Percentiles rank a stretch among this genome's conserved stretches.
phyloP scores from a whole-genome alignment of 37 sponge, comb jelly and placozoan genomes.

The Oscarella lobularis region DNA sequence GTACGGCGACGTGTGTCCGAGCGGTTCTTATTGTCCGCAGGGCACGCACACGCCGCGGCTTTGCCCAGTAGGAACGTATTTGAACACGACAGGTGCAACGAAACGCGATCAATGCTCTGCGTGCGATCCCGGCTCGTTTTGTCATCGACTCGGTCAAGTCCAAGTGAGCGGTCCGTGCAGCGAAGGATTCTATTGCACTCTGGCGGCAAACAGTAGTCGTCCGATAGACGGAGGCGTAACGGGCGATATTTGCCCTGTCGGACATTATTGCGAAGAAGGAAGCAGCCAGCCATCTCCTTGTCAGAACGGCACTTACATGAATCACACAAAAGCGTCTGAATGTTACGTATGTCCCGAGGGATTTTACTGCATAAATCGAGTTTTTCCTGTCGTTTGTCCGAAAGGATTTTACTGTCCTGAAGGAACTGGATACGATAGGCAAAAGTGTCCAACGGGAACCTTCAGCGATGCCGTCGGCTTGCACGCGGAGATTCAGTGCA shows the following conservation, averaged over 20 bases:
- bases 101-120: neutral
- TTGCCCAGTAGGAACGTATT: neutral
- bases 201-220: neutral
- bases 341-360: neutral
- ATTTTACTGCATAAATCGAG: neutral
- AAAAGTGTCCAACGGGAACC: slow-evolving; percentile 7
- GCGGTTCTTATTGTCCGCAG: neutral
- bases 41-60: neutral
- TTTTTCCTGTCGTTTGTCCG: neutral
- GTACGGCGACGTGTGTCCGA: neutral
- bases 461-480: neutral
- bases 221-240: neutral
- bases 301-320: slow-evolving; percentile 11
- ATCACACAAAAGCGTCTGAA: neutral
- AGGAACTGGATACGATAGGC: slow-evolving; percentile 2
- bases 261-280: slow-evolving; percentile 18
- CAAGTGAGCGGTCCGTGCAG: slow-evolving; percentile 7
- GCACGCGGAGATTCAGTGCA: too few species aligned
- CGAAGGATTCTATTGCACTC: slow-evolving; percentile 17
- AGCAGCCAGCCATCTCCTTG: slow-evolving; percentile 4
- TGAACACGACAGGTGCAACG: neutral
- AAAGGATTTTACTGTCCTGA: slow-evolving; percentile 25
- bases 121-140: slow-evolving; percentile 4
- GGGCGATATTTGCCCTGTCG: slow-evolving; percentile 16
- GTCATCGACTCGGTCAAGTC: slow-evolving; percentile 13